Base-by-base conservation (phyloP, 2,113 vertebrate species). In the Psittacus erithacus region DNA sequence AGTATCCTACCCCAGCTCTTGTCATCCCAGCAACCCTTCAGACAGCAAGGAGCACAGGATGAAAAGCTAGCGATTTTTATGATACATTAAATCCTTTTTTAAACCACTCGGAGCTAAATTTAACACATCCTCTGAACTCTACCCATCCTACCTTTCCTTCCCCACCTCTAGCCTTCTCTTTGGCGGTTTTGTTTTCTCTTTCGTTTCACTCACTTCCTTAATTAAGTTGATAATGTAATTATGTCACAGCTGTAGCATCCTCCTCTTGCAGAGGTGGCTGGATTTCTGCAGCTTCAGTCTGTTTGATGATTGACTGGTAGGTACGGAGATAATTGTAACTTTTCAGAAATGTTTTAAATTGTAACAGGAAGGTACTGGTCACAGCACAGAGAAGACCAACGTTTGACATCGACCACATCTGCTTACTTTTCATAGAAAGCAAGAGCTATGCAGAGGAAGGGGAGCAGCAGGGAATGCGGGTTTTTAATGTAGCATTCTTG, bases 171-270 rank as follows among this genome's bases (percentile, higher is more conserved):
- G 96, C 92, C 95, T 95, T 96, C 91, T 87, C 91, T 94, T 96
- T 13, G 74, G 91, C 94, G 94, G 96, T 96, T 97, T 96, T 96
- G 93, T 97, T 97, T 96, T 96, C 96, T 96, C 75, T 96, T 96
- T 95, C 95, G 12, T 94, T 96, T 95, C 86, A 43, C 92, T 97
- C 96, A 96, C 92, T 96, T 97, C 96, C 96, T 97, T 96, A 97
- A 97, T 97, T 97, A 97, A 96, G 95, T 87, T 96, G 96, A 96
- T 97, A 96, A 96, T 97, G 95, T 96, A 97, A 96, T 97, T 96
- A 96, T 95, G 95, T 94, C 96, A 95, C 96, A 96, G 96, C 93
- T 97, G 96, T 96, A 97, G 96, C 95, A 96, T 96, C 96, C 96
- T 97, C 96, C 95, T 96, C 95, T 96, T 95, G 92, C 93, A 94